phyloP scores from a whole-genome alignment of 2,797 vertebrate genomes.

The Uromys caudimaculatus region DNA sequence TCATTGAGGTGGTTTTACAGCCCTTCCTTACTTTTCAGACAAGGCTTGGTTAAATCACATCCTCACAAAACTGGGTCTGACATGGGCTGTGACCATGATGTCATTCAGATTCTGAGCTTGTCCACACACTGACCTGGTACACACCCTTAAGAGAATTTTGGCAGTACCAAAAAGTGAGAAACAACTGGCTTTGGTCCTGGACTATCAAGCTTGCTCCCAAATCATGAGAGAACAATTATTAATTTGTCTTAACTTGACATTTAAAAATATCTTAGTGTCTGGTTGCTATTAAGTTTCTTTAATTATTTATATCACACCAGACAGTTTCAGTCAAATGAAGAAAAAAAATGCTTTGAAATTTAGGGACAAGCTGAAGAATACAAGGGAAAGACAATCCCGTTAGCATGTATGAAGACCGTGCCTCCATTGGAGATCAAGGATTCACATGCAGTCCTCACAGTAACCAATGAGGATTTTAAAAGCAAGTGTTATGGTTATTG shows the following conservation, averaged over 20 bases:
- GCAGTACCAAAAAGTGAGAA: conserved; percentile 36
- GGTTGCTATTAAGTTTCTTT: neutral
- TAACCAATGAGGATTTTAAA: neutral
- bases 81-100: neutral
- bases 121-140: neutral
- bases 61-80: neutral
- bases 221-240: conserved; percentile 27
- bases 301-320: conserved; percentile 38
- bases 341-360: neutral
- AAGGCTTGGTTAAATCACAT: conserved; percentile 34
- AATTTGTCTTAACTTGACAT: conserved; percentile 61
- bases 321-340: neutral
- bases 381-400: neutral
- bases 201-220: neutral
- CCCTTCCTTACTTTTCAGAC: conserved; percentile 62
- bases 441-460: neutral
- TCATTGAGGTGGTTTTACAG: neutral
- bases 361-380: neutral
- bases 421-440: neutral
- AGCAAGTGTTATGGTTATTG: neutral
- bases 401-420: neutral
- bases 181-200: conserved; percentile 59
- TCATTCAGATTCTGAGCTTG: neutral
- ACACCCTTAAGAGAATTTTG: neutral
- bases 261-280: conserved; percentile 51